These are phyloP conservation scores for Hydraecia micacea DNA, from an alignment of 2,888 invertebrate species.

Conservation along the genomic window DNA sequence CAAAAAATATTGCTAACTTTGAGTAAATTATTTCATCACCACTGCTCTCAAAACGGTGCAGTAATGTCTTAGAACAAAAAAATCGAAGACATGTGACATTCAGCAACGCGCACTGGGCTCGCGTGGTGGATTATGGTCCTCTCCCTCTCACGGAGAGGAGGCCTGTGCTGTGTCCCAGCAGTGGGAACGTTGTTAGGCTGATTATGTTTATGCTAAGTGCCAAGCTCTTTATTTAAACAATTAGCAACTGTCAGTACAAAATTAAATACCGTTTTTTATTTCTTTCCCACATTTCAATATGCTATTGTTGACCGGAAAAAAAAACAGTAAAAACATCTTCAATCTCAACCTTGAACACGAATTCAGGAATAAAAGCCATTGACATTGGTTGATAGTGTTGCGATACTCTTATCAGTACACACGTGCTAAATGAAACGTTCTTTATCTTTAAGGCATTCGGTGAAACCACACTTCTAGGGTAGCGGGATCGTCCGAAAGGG, in stretches of 20 bases:
- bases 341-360: constrained; percentile 24
- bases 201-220: neutral
- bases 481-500: too few relatives aligned
- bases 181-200: neutral
- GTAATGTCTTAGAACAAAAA: neutral
- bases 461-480: neutral
- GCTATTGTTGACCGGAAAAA: constrained; percentile 24
- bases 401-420: constrained; percentile 40
- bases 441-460: constrained; percentile 26
- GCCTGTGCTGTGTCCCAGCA: neutral
- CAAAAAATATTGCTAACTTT: neutral
- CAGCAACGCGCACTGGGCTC: neutral
- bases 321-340: constrained; percentile 1
- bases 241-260: neutral
- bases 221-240: neutral
- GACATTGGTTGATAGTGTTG: constrained; percentile 47
- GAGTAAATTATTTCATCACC: neutral
- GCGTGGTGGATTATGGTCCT: too few relatives aligned
- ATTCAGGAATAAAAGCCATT: constrained; percentile 30
- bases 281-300: constrained; percentile 5
- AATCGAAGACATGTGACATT: neutral
- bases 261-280: neutral
- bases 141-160: neutral
- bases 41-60: neutral
- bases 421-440: constrained; percentile 40